Evolutionary conservation across 2,797 vertebrate species (phyloP).

Genomic region (Cynodonichthys magdalenae): DNA sequence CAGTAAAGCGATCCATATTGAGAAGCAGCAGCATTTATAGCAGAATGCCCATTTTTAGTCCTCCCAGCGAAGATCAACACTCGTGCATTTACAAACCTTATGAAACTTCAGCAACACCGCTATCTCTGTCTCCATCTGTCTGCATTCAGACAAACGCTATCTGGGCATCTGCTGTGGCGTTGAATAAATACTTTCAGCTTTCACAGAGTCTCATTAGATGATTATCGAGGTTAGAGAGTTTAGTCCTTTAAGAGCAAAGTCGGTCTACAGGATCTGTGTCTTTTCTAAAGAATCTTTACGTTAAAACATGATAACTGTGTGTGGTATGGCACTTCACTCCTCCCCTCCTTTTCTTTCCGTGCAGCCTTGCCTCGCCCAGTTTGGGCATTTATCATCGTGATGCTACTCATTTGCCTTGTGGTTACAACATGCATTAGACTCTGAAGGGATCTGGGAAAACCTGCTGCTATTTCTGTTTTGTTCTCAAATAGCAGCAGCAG

Average conservation of each 20-base stretch:
- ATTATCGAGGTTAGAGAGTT: constrained; percentile 30
- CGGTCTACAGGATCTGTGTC: background rate
- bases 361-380: constrained; percentile 33
- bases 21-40: background rate
- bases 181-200: constrained; percentile 58
- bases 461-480: constrained; percentile 59
- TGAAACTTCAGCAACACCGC: constrained; percentile 30
- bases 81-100: constrained; percentile 10
- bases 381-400: constrained; percentile 49
- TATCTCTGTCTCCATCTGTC: constrained; percentile 57
- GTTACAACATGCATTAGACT: constrained; percentile 45
- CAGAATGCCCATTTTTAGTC: constrained; percentile 11
- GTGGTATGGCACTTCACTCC: constrained; percentile 14
- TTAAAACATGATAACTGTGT: constrained; percentile 2
- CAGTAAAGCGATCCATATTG: constrained; percentile 4
- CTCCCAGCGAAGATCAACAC: constrained; percentile 15
- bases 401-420: constrained; percentile 56
- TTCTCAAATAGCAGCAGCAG: constrained; percentile 41
- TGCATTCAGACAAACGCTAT: constrained; percentile 46
- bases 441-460: constrained; percentile 46
- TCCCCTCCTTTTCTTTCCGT: constrained; percentile 17
- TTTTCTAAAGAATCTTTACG: background rate
- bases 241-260: background rate
- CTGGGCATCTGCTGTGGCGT: constrained; percentile 46
- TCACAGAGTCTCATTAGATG: constrained; percentile 46